phyloP scores from a whole-genome alignment of 2,113 vertebrate genomes.

The Saguinus imperator region DNA sequence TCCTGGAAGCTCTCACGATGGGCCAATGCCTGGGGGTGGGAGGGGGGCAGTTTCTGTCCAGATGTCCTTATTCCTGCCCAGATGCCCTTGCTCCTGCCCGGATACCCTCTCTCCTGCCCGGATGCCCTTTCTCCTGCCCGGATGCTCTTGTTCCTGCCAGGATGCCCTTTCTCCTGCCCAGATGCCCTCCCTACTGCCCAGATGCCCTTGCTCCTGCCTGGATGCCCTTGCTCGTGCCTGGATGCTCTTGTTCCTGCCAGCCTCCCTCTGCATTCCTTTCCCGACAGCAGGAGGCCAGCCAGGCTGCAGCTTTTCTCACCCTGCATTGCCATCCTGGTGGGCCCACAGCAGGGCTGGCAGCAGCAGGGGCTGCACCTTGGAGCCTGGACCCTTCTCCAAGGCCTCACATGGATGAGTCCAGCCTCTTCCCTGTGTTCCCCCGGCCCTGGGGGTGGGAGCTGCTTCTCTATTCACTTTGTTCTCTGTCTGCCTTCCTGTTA shows the following conservation, averaged over 20 bases:
- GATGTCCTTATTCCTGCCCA: too few species aligned
- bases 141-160: too few species aligned
- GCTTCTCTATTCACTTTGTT: neutral
- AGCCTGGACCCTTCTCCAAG: too few species aligned
- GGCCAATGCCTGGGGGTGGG: neutral
- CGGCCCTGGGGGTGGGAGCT: neutral
- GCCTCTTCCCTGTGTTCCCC: neutral
- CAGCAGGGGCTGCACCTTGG: too few species aligned
- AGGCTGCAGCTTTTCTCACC: rapidly evolving
- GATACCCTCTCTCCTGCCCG: too few species aligned
- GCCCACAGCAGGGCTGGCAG: rapidly evolving
- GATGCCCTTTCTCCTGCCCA: too few species aligned
- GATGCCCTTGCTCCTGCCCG: too few species aligned
- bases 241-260: rapidly evolving
- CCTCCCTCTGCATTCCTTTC: neutral
- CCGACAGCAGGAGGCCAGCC: neutral
- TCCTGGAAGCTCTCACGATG: neutral
- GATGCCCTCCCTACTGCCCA: too few species aligned
- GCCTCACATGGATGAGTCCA: rapidly evolving
- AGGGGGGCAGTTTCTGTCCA: neutral
- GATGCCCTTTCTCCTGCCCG: too few species aligned
- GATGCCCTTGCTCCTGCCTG: too few species aligned
- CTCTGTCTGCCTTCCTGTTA: neutral
- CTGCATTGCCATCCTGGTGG: neutral
- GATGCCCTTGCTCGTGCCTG: neutral